These are phyloP conservation scores for Anomalospiza imberbis DNA, from an alignment of 2,797 vertebrate species.

Conservation along the genomic window DNA sequence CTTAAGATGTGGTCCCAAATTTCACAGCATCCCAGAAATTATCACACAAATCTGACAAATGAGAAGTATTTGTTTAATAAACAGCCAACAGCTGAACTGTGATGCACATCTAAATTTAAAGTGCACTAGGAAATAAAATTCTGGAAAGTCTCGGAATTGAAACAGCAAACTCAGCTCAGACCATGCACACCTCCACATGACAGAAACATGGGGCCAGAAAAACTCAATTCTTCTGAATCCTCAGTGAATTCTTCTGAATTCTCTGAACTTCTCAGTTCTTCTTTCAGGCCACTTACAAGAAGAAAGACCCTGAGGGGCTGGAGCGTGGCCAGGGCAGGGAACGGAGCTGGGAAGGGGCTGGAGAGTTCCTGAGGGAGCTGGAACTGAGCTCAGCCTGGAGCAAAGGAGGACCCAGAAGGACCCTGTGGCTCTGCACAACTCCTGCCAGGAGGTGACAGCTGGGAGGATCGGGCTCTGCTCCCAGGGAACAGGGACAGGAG, in stretches of 20 bases:
- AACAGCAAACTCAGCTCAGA: not conserved
- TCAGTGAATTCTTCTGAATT: not conserved
- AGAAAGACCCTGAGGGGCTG: not conserved
- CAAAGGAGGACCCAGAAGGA: not conserved
- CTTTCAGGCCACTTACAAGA: not conserved
- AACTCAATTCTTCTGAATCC: not conserved
- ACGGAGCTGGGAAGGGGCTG: not conserved
- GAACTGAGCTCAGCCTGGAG: not conserved
- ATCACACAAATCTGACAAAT: not conserved
- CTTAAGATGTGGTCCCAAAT: not conserved
- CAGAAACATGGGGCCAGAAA: fast-evolving
- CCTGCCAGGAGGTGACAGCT: not conserved
- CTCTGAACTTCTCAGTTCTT: not conserved
- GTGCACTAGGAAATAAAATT: not conserved
- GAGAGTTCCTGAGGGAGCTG: not conserved
- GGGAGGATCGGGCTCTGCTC: not conserved
- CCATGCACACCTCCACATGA: too few relatives aligned
- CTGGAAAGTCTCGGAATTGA: not conserved
- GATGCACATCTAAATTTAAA: not conserved
- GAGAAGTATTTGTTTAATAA: not conserved
- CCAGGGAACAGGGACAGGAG: not conserved
- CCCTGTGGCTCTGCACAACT: not conserved
- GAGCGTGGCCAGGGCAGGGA: fast-evolving
- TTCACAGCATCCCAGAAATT: not conserved
- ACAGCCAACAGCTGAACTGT: not conserved